A percentile compares a stretch with the other conserved stretches of the same genome.
Evolutionary conservation across 2,797 vertebrate genomes (phyloP).

Genomic region (Psittacula derbiana): DNA sequence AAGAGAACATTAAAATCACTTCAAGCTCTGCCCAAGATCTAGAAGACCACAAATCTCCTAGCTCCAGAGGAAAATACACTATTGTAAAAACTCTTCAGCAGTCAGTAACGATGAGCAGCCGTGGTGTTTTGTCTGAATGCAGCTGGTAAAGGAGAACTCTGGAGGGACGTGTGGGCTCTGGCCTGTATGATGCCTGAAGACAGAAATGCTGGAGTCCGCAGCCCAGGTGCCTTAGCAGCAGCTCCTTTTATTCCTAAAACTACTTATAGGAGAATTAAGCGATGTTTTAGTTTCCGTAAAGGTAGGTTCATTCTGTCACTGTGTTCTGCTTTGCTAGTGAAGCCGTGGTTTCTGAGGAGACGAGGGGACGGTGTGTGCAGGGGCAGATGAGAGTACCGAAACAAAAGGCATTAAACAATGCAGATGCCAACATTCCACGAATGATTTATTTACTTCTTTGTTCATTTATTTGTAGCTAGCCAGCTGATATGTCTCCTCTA

Average conservation of each 20-base stretch:
- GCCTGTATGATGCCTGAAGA: slow-evolving; percentile 83
- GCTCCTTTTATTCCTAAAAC: slow-evolving; percentile 80
- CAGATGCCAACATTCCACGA: neutral
- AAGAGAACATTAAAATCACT: slow-evolving; percentile 16
- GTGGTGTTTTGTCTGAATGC: neutral
- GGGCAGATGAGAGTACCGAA: neutral
- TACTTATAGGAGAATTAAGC: slow-evolving; percentile 84
- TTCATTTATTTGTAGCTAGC: slow-evolving; percentile 12
- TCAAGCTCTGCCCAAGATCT: neutral
- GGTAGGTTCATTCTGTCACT: slow-evolving; percentile 73
- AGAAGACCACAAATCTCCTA: slow-evolving; percentile 12
- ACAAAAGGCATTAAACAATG: slow-evolving; percentile 45
- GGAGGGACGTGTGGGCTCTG: neutral
- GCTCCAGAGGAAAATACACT: slow-evolving; percentile 41
- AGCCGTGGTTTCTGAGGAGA: neutral
- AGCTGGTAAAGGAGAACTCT: slow-evolving; percentile 46
- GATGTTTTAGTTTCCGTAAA: slow-evolving; percentile 84
- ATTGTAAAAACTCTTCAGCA: neutral
- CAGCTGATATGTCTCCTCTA: neutral
- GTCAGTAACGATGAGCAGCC: neutral
- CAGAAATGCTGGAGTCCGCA: slow-evolving; percentile 73
- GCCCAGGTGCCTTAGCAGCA: slow-evolving; percentile 77
- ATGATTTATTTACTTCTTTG: slow-evolving; percentile 57
- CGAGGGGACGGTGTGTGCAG: neutral
- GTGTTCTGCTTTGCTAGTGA: neutral